phyloP scores from a whole-genome alignment of 2,888 invertebrate genomes.

The Mechanitis messenoides region DNA sequence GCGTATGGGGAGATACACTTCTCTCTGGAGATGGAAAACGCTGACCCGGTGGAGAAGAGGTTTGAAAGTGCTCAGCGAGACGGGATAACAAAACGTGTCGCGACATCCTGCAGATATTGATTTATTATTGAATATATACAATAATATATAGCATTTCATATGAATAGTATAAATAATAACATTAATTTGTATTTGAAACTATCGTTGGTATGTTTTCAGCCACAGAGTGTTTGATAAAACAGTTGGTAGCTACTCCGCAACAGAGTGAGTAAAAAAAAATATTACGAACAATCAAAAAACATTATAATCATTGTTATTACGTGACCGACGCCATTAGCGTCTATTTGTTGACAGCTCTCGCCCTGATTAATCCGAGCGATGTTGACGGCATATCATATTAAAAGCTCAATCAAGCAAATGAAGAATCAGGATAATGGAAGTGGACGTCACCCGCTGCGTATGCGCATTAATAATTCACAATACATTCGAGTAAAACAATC shows the following conservation, averaged over 20 bases:
- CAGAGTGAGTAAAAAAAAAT: background rate
- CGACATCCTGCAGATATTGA: slow-evolving; percentile 53
- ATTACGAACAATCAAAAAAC: slow-evolving; percentile 32
- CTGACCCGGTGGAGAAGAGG: slow-evolving; percentile 56
- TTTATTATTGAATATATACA: background rate
- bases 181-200: too few relatives aligned
- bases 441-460: slow-evolving; percentile 65
- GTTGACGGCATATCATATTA: slow-evolving; percentile 72
- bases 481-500: slow-evolving; percentile 65
- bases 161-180: too few relatives aligned
- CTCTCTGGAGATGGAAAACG: slow-evolving; percentile 64
- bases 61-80: slow-evolving; percentile 68
- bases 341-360: slow-evolving; percentile 64
- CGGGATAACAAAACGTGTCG: slow-evolving; percentile 68
- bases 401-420: slow-evolving; percentile 77
- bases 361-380: slow-evolving; percentile 65
- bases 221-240: too few relatives aligned
- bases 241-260: background rate
- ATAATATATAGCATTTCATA: background rate
- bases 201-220: background rate
- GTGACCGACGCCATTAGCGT: slow-evolving; percentile 64
- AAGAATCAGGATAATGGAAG: slow-evolving; percentile 75
- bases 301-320: slow-evolving; percentile 59
- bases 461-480: slow-evolving; percentile 75
- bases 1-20: slow-evolving; percentile 58